These are phyloP conservation scores for Campoletis raptor DNA, from an alignment of 2,888 invertebrate species.

Conservation along the genomic window DNA sequence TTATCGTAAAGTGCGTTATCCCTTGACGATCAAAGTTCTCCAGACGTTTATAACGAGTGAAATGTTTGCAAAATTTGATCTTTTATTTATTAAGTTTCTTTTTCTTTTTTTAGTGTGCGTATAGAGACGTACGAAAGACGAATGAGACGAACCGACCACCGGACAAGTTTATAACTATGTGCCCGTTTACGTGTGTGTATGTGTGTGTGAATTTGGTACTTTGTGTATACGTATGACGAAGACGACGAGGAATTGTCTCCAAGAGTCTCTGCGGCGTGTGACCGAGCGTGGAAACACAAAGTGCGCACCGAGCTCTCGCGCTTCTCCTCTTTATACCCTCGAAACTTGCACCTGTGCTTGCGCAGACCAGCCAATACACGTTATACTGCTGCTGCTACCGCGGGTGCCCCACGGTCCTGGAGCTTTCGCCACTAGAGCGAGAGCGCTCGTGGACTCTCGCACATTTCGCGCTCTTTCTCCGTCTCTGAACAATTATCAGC, in stretches of 20 bases:
- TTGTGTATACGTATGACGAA: constrained; percentile 20
- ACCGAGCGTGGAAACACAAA: constrained; percentile 80
- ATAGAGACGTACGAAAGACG: constrained; percentile 34
- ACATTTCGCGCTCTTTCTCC: constrained; percentile 48
- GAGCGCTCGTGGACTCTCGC: constrained; percentile 26
- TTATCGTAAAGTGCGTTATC: constrained; percentile 34
- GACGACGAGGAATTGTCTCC: constrained; percentile 48
- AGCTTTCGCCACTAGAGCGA: constrained; percentile 49
- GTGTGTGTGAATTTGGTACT: background rate
- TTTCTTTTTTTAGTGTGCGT: constrained; percentile 21
- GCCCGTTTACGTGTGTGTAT: background rate
- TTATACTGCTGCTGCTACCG: constrained; percentile 29
- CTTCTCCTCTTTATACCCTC: constrained; percentile 82
- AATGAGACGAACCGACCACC: constrained; percentile 50
- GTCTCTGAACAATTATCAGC: constrained; percentile 39
- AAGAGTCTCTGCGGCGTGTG: constrained; percentile 74
- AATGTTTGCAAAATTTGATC: background rate
- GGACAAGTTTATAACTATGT: constrained; percentile 36
- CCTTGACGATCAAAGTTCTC: constrained; percentile 43
- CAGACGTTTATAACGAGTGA: constrained; percentile 39
- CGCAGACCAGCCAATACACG: constrained; percentile 73
- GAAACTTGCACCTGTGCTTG: constrained; percentile 82
- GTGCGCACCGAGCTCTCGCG: constrained; percentile 79
- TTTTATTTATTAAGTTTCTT: background rate
- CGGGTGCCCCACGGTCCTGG: constrained; percentile 46